Percentiles rank a stretch among this genome's conserved stretches.
These are phyloP conservation scores for Motacilla tschutschensis DNA, from an alignment of 2,113 vertebrate genomes.

Conservation along the genomic window DNA sequence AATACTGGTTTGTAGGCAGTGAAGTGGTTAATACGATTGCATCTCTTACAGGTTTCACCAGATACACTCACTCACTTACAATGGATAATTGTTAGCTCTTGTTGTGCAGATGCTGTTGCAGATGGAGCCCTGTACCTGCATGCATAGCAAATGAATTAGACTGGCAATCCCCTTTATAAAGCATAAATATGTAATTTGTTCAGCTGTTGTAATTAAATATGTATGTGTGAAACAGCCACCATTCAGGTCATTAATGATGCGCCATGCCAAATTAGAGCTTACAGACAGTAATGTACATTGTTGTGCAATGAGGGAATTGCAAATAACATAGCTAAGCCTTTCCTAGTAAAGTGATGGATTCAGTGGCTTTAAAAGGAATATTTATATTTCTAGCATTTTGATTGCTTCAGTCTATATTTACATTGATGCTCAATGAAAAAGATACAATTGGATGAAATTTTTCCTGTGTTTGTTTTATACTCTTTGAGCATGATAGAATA, in stretches of 20 bases:
- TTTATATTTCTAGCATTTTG: conserved; percentile 77
- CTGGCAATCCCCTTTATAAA: conserved; percentile 90
- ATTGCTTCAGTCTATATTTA: conserved; percentile 75
- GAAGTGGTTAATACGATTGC: conserved; percentile 76
- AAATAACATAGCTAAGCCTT: conserved; percentile 79
- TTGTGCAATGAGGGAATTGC: conserved; percentile 82
- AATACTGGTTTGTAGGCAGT: conserved; percentile 69
- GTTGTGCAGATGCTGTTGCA: conserved; percentile 93
- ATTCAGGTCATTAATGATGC: conserved; percentile 94
- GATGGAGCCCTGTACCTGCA: conserved; percentile 96
- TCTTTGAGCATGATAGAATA: conserved; percentile 67
- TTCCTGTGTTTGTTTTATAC: conserved; percentile 69
- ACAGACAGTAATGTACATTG: conserved; percentile 86
- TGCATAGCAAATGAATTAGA: conserved; percentile 92
- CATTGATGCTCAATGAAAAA: conserved; percentile 64
- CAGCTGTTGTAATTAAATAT: conserved; percentile 99
- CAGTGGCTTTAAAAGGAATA: conserved; percentile 77
- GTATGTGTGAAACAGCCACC: conserved; percentile 93
- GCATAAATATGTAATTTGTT: conserved; percentile 99
- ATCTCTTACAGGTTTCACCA: conserved; percentile 79
- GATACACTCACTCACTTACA: conserved; percentile 81
- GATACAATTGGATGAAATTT: conserved; percentile 63
- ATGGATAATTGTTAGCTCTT: conserved; percentile 87
- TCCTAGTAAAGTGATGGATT: conserved; percentile 74
- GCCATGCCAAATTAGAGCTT: conserved; percentile 89